These are phyloP conservation scores for Siniperca undulata DNA, from an alignment of 2,797 vertebrate genomes.

Conservation along the genomic window DNA sequence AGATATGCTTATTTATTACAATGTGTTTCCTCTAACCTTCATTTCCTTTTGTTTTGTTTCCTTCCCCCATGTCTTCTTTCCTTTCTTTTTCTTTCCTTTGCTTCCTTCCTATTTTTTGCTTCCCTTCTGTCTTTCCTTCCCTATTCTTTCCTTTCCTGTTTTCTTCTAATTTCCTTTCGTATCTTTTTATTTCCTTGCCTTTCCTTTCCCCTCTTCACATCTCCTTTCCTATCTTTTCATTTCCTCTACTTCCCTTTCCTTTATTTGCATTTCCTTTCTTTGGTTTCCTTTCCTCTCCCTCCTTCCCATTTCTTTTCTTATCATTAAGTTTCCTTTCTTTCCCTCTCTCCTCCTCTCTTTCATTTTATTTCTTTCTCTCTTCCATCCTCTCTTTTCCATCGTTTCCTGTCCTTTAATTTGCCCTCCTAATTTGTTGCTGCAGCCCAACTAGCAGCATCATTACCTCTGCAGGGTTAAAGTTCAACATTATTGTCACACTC, in stretches of 20 bases:
- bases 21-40: no score
- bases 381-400: not conserved
- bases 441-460: constrained; percentile 45
- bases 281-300: not conserved
- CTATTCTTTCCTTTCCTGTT: no score
- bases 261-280: not conserved
- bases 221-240: not conserved
- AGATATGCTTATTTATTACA: no score
- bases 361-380: not conserved
- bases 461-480: constrained; percentile 54
- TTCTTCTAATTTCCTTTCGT: no score
- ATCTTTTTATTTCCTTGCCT: no score
- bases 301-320: no score
- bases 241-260: not conserved
- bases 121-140: no score
- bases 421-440: constrained; percentile 45
- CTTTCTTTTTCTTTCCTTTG: no score
- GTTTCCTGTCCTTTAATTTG: constrained; percentile 22
- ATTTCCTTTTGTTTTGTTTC: no score
- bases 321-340: no score
- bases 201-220: not conserved
- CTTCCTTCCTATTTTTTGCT: no score
- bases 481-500: constrained; percentile 51
- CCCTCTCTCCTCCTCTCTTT: not conserved
- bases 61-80: no score